These are phyloP conservation scores for Molossus alvarezi DNA, from an alignment of 2,797 vertebrate genomes.

Conservation along the genomic window DNA sequence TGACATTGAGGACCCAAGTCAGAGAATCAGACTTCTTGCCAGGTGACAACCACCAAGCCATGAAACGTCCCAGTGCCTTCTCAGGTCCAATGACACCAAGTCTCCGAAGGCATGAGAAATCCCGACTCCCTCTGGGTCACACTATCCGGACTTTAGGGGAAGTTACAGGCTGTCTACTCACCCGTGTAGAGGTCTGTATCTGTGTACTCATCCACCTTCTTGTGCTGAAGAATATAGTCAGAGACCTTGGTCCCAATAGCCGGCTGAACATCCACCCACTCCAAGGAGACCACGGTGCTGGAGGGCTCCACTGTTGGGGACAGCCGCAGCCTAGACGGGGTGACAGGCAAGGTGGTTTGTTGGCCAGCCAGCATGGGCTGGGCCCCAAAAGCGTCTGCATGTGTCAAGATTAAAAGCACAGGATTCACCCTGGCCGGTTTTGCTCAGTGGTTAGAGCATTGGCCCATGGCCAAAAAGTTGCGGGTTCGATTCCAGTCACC, in stretches of 20 bases:
- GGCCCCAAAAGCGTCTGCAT: neutral
- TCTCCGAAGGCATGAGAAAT: neutral
- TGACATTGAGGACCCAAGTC: neutral
- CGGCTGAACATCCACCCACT: conserved; percentile 98
- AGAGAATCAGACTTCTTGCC: conserved; percentile 10
- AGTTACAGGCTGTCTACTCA: conserved; percentile 80
- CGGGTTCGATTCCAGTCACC: too few species aligned
- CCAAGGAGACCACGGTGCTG: conserved; percentile 97
- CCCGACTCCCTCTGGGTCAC: neutral
- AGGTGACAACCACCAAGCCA: neutral
- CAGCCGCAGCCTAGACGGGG: conserved; percentile 93
- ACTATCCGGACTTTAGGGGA: neutral
- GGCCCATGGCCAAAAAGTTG: too few species aligned
- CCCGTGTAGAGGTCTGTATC: conserved; percentile 99
- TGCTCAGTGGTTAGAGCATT: too few species aligned
- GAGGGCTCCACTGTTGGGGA: conserved; percentile 97
- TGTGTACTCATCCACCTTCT: conserved; percentile 97
- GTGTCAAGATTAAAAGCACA: neutral
- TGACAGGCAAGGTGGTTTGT: conserved; percentile 34
- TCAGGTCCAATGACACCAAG: neutral
- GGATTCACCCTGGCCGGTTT: neutral
- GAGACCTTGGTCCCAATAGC: conserved; percentile 97
- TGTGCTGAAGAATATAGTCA: conserved; percentile 98
- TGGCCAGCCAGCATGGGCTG: neutral
- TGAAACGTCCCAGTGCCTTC: neutral